Conservation (phyloP, 2,888 invertebrate genomes). For the Limulus polyphemus region DNA sequence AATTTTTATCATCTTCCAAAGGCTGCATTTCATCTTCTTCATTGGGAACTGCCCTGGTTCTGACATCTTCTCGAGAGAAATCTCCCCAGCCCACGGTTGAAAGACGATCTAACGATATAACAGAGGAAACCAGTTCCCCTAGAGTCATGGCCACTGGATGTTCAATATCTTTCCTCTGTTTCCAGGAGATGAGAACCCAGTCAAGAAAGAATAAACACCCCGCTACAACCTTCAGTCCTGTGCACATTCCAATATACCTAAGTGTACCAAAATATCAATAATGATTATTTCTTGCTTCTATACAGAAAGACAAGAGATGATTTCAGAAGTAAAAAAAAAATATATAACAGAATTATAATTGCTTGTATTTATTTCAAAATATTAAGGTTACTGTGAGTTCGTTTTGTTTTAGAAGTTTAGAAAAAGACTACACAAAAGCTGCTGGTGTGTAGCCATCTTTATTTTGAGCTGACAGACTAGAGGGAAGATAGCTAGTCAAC, state of each 20-base stretch:
- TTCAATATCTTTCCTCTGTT: slow-evolving; percentile 49
- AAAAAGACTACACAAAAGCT: no score
- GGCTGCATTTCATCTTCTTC: slow-evolving; percentile 1
- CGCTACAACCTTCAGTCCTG: slow-evolving; percentile 75
- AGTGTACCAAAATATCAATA: no score
- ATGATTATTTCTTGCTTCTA: slow-evolving; percentile 1
- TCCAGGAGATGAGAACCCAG: slow-evolving; percentile 73
- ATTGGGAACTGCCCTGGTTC: slow-evolving; percentile 10
- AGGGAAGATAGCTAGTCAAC: no score
- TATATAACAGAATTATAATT: not conserved
- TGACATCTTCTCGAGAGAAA: slow-evolving; percentile 8
- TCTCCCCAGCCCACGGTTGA: slow-evolving; percentile 24
- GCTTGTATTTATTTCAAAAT: no score
- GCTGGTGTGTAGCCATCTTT: no score
- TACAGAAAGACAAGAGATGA: slow-evolving; percentile 18
- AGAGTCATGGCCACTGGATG: slow-evolving; percentile 44
- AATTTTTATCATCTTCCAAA: no score
- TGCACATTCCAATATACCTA: slow-evolving; percentile 78
- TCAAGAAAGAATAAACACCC: slow-evolving; percentile 71
- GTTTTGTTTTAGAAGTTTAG: slow-evolving; percentile 2
- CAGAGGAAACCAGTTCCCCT: slow-evolving; percentile 47
- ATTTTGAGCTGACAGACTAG: no score
- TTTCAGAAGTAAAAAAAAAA: slow-evolving; percentile 5
- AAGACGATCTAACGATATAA: slow-evolving; percentile 29
- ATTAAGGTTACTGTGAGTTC: no score